These are phyloP conservation scores for Stomorhina lunata DNA, from an alignment of 2,888 invertebrate genomes.

Conservation along the genomic window DNA sequence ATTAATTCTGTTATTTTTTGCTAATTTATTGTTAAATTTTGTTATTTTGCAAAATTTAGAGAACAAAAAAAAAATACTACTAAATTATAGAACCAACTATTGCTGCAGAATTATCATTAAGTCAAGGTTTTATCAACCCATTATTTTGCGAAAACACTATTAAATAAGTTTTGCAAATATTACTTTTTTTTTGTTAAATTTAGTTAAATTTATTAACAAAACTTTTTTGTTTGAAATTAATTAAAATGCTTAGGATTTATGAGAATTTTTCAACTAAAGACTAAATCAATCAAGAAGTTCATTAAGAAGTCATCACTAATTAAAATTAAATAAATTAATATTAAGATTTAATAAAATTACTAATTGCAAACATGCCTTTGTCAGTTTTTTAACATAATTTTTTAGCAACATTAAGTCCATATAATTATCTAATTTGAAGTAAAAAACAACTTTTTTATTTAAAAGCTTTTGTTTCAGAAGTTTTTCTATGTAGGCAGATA, in stretches of 20 bases:
- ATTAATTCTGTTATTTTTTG: background rate
- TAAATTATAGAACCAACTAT: conserved; percentile 8
- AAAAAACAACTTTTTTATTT: no score
- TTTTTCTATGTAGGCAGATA: no score
- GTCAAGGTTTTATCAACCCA: conserved; percentile 55
- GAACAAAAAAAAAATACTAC: background rate
- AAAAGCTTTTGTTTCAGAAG: no score
- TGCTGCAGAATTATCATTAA: conserved; percentile 49
- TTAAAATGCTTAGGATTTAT: background rate
- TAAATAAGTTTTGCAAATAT: background rate
- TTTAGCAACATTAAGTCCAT: no score
- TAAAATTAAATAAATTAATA: background rate
- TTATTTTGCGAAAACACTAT: conserved; percentile 2
- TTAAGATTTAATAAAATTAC: background rate
- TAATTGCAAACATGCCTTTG: background rate
- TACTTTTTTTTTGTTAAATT: no score
- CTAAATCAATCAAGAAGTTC: background rate
- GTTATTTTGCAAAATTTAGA: conserved; percentile 23
- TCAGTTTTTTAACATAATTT: no score
- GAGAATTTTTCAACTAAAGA: no score
- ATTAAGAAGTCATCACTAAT: conserved; percentile 6
- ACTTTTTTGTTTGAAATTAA: no score
- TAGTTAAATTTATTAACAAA: no score
- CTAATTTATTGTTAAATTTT: conserved; percentile 48
- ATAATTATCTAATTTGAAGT: no score